Evolutionary conservation across 2,797 vertebrate species (phyloP).

Genomic region (Thamnophis elegans): DNA sequence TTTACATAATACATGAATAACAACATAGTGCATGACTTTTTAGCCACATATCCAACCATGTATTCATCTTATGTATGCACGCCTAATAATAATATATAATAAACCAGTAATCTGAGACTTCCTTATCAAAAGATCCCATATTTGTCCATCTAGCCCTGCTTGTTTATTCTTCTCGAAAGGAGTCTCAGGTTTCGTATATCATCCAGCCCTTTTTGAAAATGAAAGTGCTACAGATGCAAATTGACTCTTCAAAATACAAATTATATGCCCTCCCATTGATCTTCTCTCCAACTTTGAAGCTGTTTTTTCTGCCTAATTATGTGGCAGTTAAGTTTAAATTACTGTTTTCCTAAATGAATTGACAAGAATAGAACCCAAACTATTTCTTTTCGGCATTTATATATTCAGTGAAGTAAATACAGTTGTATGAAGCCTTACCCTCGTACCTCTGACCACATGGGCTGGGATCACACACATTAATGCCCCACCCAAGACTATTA

Average conservation of each 20-base stretch:
- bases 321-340: neutral
- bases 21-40: neutral
- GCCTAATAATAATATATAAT: neutral
- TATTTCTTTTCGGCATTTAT: neutral
- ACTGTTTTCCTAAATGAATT: neutral
- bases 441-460: neutral
- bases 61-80: neutral
- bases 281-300: neutral
- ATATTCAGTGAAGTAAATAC: neutral
- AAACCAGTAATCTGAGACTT: neutral
- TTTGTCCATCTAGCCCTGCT: neutral
- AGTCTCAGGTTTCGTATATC: neutral
- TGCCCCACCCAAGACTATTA: neutral
- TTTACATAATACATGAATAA: neutral
- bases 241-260: neutral
- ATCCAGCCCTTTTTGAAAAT: neutral
- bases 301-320: neutral
- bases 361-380: neutral
- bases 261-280: neutral
- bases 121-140: neutral
- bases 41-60: neutral
- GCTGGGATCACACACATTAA: neutral
- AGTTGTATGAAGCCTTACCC: neutral
- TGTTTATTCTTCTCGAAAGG: neutral
- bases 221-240: too few relatives aligned